Percentiles rank a stretch among this genome's conserved stretches.
Evolutionary conservation across 2,797 vertebrate species (phyloP).

Genomic region (Florisuga fusca): DNA sequence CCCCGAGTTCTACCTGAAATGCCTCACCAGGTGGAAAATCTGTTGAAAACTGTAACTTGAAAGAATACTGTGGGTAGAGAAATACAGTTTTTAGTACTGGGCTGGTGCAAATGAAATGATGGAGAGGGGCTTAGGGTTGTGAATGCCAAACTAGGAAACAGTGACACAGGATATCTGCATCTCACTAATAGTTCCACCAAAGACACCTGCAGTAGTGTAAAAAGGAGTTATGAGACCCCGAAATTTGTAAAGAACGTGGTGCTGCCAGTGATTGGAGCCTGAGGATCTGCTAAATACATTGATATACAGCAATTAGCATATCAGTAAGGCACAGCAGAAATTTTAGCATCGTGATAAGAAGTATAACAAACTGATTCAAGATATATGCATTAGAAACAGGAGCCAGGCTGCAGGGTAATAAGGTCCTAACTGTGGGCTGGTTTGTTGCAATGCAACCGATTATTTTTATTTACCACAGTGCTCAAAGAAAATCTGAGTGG

Average conservation of each 20-base stretch:
- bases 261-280: not conserved
- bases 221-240: not conserved
- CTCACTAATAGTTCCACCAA: not conserved
- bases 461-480: slow-evolving; percentile 27
- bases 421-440: not conserved
- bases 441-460: not conserved
- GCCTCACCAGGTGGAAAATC: not conserved
- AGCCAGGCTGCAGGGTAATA: not conserved
- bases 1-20: not conserved
- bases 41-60: not conserved
- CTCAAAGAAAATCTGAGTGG: slow-evolving; percentile 47
- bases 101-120: not conserved
- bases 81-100: not conserved
- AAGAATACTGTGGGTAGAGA: not conserved
- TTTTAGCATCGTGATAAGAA: not conserved
- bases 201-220: not conserved
- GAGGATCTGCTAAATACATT: not conserved
- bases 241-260: not conserved
- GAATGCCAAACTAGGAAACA: not conserved
- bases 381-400: not conserved
- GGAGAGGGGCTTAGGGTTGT: not conserved
- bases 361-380: not conserved
- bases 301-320: not conserved
- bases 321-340: not conserved
- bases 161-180: not conserved